A percentile compares a stretch with the other conserved stretches of the same genome.
phyloP scores from a whole-genome alignment of 1,140 invertebrate species.

The Panonychus citri region DNA sequence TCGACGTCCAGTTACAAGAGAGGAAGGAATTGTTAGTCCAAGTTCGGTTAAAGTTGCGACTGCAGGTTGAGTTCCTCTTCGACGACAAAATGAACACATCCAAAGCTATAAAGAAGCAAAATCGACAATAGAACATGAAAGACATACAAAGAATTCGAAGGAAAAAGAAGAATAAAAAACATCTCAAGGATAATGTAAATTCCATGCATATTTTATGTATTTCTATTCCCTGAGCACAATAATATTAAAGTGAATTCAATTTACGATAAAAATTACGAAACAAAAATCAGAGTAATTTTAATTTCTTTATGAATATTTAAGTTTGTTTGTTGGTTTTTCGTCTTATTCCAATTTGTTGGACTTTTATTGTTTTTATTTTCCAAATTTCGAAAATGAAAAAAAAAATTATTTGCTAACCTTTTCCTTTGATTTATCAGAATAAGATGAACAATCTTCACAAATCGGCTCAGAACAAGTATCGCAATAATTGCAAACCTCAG shows the following conservation, averaged over 20 bases:
- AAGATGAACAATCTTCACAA: conserved; percentile 72
- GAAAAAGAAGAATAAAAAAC: no score
- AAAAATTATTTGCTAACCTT: background rate
- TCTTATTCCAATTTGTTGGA: no score
- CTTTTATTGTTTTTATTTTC: no score
- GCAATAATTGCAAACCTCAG: conserved; percentile 57
- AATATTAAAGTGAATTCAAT: no score
- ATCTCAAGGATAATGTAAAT: no score
- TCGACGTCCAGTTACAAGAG: background rate
- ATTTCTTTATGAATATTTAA: no score
- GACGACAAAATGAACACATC: conserved; percentile 12
- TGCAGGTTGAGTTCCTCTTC: conserved; percentile 7
- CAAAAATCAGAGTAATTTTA: no score
- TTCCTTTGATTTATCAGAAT: conserved; percentile 28
- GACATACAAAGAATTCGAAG: no score
- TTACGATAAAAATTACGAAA: no score
- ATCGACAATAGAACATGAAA: background rate
- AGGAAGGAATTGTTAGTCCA: background rate
- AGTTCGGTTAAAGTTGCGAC: conserved; percentile 3
- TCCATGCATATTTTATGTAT: background rate
- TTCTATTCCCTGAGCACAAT: no score
- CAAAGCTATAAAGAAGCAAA: conserved; percentile 7
- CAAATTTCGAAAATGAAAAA: no score
- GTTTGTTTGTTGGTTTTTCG: no score
- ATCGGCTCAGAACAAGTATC: conserved; percentile 64